A percentile compares a stretch with the other conserved stretches of the same genome.
Conservation (phyloP, 2,797 vertebrate species). For the Squalus acanthias region DNA sequence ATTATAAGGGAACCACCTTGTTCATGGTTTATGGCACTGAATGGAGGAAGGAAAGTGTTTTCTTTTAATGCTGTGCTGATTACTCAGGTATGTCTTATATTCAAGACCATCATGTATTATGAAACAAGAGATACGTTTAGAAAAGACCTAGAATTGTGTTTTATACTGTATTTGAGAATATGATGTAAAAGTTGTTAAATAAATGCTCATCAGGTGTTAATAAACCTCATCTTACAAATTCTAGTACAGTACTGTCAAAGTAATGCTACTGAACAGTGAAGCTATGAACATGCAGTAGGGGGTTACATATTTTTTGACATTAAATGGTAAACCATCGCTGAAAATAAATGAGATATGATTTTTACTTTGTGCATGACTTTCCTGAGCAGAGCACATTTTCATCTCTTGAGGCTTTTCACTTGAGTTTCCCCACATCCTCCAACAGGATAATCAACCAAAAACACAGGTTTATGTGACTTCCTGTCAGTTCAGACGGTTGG, state of each 20-base stretch:
- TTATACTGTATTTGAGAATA: not conserved
- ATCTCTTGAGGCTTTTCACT: not conserved
- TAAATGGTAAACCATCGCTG: not conserved
- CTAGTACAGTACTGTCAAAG: not conserved
- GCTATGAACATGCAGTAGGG: not conserved
- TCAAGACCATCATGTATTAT: not conserved
- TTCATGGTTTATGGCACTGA: not conserved
- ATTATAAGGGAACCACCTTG: too few species aligned
- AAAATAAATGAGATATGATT: not conserved
- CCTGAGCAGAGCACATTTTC: not conserved
- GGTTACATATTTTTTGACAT: not conserved
- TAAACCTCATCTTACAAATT: not conserved
- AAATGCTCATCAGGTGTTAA: not conserved
- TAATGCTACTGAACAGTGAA: not conserved
- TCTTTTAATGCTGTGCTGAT: not conserved
- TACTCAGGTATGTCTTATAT: not conserved
- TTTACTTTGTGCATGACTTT: not conserved
- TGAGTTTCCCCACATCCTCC: conserved; percentile 1
- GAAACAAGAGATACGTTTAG: not conserved
- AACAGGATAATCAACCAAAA: not conserved
- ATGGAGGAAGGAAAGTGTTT: not conserved
- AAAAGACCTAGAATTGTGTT: not conserved
- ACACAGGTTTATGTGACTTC: not conserved
- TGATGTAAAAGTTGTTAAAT: not conserved
- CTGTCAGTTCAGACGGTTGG: conserved; percentile 7